phyloP scores from a whole-genome alignment of 2,888 invertebrate genomes.

The Dynastes grantii region DNA sequence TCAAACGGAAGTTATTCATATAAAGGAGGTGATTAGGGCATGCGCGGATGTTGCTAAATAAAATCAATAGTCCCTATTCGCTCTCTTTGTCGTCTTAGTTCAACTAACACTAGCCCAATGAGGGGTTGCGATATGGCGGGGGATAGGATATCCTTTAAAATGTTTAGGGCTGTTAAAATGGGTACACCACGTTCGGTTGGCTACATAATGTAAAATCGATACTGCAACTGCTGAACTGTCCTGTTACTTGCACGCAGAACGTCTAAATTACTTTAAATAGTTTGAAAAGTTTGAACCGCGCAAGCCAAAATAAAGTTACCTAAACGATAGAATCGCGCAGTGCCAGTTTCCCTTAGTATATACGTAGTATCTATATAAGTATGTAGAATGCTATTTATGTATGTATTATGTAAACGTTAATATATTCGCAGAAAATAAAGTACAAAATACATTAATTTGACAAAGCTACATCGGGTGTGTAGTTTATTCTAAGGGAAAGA shows the following conservation, averaged over 20 bases:
- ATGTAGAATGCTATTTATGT: slow-evolving; percentile 18
- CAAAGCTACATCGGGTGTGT: neutral
- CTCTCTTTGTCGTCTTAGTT: neutral
- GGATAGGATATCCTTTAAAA: slow-evolving; percentile 54
- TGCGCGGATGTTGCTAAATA: slow-evolving; percentile 37
- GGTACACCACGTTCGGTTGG: slow-evolving; percentile 55
- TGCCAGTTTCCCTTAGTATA: slow-evolving; percentile 21
- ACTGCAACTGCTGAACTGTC: slow-evolving; percentile 58
- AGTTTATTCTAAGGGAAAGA: neutral
- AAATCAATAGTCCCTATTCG: slow-evolving; percentile 38
- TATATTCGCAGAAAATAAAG: neutral
- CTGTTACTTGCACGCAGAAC: slow-evolving; percentile 41
- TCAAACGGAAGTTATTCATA: no score
- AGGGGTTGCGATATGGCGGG: slow-evolving; percentile 17
- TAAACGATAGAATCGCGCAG: slow-evolving; percentile 26
- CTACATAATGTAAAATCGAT: slow-evolving; percentile 63
- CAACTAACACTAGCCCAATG: neutral
- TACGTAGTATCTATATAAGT: neutral
- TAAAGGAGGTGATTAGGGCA: slow-evolving; percentile 3
- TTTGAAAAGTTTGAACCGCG: slow-evolving; percentile 48
- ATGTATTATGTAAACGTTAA: slow-evolving; percentile 6
- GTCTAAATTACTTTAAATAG: slow-evolving; percentile 45
- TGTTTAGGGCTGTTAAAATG: slow-evolving; percentile 53
- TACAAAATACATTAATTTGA: no score
- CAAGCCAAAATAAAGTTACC: slow-evolving; percentile 25